These are phyloP conservation scores for Antheraea pernyi DNA, from an alignment of 1,140 invertebrate species.

Conservation along the genomic window DNA sequence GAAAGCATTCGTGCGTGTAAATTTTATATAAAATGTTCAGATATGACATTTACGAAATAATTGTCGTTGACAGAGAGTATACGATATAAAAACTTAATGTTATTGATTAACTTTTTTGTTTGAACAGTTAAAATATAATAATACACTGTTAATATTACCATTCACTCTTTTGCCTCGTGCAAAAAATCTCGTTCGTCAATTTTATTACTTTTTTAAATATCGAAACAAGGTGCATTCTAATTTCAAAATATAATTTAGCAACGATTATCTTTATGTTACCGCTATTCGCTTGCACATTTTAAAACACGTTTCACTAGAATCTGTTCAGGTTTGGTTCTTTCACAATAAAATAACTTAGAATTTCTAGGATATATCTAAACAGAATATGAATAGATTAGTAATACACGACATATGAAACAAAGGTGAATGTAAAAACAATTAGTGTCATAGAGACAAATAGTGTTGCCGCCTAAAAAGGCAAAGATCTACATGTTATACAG, in stretches of 20 bases:
- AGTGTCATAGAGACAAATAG: no score
- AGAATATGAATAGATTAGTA: no score
- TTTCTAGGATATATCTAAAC: no score
- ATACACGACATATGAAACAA: no score
- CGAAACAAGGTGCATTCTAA: conserved; percentile 1
- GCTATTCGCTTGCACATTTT: background rate
- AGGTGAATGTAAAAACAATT: no score
- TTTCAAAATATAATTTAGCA: background rate
- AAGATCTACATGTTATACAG: no score
- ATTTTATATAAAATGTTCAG: background rate
- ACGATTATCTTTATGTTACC: background rate
- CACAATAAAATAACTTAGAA: no score
- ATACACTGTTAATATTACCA: background rate
- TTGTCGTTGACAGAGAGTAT: no score
- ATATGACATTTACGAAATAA: background rate
- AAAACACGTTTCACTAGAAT: background rate
- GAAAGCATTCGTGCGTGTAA: background rate
- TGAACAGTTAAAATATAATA: no score
- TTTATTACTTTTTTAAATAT: background rate
- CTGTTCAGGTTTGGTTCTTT: no score
- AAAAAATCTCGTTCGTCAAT: background rate
- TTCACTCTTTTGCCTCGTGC: background rate
- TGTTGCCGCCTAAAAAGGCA: no score
- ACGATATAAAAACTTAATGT: background rate
- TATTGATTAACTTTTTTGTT: no score